These are phyloP conservation scores for Mionectes olivaceus DNA, from an alignment of 2,797 vertebrate species.

Conservation along the genomic window DNA sequence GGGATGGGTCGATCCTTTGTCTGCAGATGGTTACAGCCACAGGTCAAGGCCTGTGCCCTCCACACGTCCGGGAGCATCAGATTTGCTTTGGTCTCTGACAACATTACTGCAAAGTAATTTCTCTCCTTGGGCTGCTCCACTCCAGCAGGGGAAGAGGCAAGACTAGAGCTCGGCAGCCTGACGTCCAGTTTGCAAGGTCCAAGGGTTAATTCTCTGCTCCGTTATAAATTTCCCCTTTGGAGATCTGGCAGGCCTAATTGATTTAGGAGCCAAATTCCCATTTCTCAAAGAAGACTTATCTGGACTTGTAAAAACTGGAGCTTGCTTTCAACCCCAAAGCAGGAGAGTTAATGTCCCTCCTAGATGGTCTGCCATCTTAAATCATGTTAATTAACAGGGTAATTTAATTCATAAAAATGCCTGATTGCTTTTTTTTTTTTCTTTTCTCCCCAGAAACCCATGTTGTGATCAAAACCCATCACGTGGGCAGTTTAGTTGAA, in stretches of 20 bases:
- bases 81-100: slow-evolving; percentile 53
- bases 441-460: background rate
- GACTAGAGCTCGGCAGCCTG: slow-evolving; percentile 3
- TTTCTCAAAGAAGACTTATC: slow-evolving; percentile 54
- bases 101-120: slow-evolving; percentile 19
- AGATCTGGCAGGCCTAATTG: slow-evolving; percentile 44
- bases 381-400: slow-evolving; percentile 36
- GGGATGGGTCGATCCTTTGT: background rate
- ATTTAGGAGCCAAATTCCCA: slow-evolving; percentile 40
- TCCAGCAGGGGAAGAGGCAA: background rate
- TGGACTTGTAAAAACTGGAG: slow-evolving; percentile 14
- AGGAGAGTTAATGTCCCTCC: background rate
- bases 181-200: background rate
- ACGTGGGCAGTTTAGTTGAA: background rate
- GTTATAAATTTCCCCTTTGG: slow-evolving; percentile 31
- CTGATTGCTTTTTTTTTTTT: background rate
- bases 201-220: slow-evolving; percentile 46
- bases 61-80: slow-evolving; percentile 32
- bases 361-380: background rate
- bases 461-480: background rate
- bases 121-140: rapidly evolving
- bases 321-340: slow-evolving; percentile 6
- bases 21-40: background rate
- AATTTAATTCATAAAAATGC: background rate
- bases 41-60: slow-evolving; percentile 57